Evolutionary conservation across 2,797 vertebrate species (phyloP), one percentile per base, ranked within the genome.

Genomic region (Crenuchus spilurus): DNA sequence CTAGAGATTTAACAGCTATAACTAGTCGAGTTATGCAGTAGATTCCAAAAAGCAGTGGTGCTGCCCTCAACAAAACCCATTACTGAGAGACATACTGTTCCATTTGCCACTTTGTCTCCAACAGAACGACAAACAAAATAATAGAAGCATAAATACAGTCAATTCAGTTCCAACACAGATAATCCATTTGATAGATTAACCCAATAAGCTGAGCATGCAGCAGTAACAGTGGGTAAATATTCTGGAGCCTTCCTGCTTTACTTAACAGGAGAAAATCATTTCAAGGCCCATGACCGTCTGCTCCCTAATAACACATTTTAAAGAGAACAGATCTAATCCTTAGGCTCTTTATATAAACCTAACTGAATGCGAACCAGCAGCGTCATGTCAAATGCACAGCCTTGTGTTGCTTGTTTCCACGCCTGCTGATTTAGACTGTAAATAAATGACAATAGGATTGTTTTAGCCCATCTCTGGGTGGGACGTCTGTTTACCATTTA

Each of bases 281-380:
- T 55, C 42, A 62, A 37, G 58, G 66, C 48, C 14, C 41, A 41
- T 3, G 28, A 60, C 71, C 74, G 75, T 74, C 70, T 77, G 58
- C 26, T 74, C 48, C 20, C 41, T 52, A 65, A 70, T 6, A 51
- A 30, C 35, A 51, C 16, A 13, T 55, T 74, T 69, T 46, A 42
- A 11, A 62, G 39, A 51, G 26, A 48, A 37, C 18, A 41, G 54
- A 51, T 14, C n/a, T 49, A 16, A 52, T 54, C 44, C 42, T 22
- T 31, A 30, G 14, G 37, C 49, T 22, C 42, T 71, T 37, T 51
- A 37, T 64, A 51, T 41, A 68, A 58, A 46, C 46, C 39, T 49
- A 69, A 77, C 39, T 28, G 11, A 22, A 48, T 31, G 64, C 54
- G 42, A 57, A 71, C 58, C 33, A 24, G 51, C n/a, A 44, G 14